phyloP scores from a whole-genome alignment of 1,140 invertebrate species.

The Camponotus pennsylvanicus region DNA sequence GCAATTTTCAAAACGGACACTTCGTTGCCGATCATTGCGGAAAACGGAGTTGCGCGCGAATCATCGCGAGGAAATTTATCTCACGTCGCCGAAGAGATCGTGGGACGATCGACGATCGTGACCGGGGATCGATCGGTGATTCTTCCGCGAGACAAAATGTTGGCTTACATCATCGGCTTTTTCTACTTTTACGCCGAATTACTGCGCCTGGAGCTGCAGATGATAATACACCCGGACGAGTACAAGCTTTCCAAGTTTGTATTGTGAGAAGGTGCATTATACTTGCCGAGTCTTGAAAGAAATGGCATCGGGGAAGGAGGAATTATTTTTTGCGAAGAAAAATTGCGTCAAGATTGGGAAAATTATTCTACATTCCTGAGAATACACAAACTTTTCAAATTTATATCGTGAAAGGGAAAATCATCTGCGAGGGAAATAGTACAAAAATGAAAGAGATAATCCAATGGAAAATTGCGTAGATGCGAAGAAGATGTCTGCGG shows the following conservation, averaged over 20 bases:
- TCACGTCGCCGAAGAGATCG: slow-evolving; percentile 23
- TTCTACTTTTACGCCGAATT: slow-evolving; percentile 80
- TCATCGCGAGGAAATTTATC: background rate
- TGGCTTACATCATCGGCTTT: slow-evolving; percentile 80
- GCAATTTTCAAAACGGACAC: slow-evolving; percentile 61
- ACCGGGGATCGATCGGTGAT: background rate
- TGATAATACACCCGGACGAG: slow-evolving; percentile 77
- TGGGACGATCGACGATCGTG: slow-evolving; percentile 39
- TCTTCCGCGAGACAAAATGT: slow-evolving; percentile 74
- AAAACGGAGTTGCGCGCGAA: background rate
- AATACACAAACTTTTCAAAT: too few species aligned
- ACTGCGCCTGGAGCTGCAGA: slow-evolving; percentile 80
- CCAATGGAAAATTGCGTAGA: too few species aligned
- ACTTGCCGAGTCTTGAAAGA: background rate
- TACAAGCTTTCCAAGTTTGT: slow-evolving; percentile 81
- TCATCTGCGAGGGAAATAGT: too few species aligned
- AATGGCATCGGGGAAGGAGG: background rate
- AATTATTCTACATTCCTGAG: background rate
- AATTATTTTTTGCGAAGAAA: background rate
- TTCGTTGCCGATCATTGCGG: background rate
- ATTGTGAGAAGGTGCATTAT: slow-evolving; percentile 53
- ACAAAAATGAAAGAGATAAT: too few species aligned
- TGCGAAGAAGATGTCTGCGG: too few species aligned
- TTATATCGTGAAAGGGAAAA: too few species aligned
- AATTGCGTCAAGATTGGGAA: background rate